Evolutionary conservation across 37 sponge, comb jelly and placozoan species (phyloP).

Genomic region (Beroe forskalii): DNA sequence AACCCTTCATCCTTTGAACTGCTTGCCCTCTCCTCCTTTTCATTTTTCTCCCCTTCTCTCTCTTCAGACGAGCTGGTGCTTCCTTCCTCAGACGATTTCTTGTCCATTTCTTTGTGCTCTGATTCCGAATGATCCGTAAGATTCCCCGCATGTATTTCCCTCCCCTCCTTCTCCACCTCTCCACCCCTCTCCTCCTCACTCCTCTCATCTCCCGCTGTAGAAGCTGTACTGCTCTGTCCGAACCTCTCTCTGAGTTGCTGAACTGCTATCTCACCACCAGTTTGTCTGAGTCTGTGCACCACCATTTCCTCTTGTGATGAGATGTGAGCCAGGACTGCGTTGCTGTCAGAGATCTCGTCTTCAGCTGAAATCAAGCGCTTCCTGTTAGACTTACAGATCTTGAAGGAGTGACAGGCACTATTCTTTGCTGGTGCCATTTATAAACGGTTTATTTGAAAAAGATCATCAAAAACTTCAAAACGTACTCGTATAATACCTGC

Average conservation of each 20-base stretch:
- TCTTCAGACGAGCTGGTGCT: background rate
- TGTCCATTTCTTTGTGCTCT: background rate
- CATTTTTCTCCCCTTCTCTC: background rate
- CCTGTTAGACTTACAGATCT: too few species aligned
- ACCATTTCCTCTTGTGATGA: slow-evolving; percentile 59
- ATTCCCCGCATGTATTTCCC: background rate
- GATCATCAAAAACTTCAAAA: too few species aligned
- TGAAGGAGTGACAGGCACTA: too few species aligned
- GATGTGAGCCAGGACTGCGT: slow-evolving; percentile 41
- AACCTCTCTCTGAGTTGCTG: slow-evolving; percentile 13
- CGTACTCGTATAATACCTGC: too few species aligned
- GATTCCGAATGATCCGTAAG: background rate
- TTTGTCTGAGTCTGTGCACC: background rate
- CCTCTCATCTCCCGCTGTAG: background rate
- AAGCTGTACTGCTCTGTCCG: background rate
- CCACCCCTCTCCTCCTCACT: background rate
- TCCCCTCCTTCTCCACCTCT: background rate
- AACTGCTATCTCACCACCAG: slow-evolving; percentile 29
- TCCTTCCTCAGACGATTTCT: background rate
- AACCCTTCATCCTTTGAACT: background rate
- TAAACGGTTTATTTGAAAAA: too few species aligned
- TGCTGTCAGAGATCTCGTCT: slow-evolving; percentile 38
- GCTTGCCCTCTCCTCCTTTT: background rate
- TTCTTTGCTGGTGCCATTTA: too few species aligned
- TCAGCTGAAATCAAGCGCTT: slow-evolving; percentile 33